Conservation (phyloP, 2,113 vertebrate species). For the Hemiscyllium ocellatum region DNA sequence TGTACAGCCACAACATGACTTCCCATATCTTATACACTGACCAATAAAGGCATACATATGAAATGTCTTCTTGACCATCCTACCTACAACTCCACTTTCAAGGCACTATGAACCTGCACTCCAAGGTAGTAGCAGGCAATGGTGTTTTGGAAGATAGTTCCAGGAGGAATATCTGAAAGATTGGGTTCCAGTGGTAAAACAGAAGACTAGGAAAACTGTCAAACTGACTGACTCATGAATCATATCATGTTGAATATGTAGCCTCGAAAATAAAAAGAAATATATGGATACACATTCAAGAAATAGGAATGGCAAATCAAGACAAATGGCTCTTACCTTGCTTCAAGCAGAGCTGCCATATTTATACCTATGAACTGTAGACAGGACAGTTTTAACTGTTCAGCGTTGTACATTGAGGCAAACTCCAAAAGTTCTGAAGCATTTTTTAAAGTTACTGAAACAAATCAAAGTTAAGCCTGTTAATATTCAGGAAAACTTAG, state of each 20-base stretch:
- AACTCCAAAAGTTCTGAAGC: conserved; percentile 85
- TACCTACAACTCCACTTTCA: too few relatives aligned
- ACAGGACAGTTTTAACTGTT: conserved; percentile 87
- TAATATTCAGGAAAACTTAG: neutral
- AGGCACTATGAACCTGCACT: neutral
- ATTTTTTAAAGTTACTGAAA: conserved; percentile 86
- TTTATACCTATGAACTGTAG: conserved; percentile 89
- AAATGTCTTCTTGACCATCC: too few relatives aligned
- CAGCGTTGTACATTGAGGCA: conserved; percentile 78
- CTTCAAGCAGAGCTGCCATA: conserved; percentile 84
- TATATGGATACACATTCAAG: neutral
- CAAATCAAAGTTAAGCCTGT: conserved; percentile 37
- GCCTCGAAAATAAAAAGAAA: neutral
- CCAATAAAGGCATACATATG: too few relatives aligned
- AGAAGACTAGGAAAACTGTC: neutral
- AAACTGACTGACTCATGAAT: neutral
- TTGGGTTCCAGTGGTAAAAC: neutral
- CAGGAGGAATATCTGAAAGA: neutral
- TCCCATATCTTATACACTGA: too few relatives aligned
- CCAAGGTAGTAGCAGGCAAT: neutral
- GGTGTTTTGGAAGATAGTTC: neutral
- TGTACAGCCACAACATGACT: too few relatives aligned
- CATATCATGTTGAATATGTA: neutral
- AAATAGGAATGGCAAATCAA: too few relatives aligned
- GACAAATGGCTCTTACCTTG: conserved; percentile 62